Conservation (phyloP, 2,888 invertebrate species). For the Drosophila prolongata region DNA sequence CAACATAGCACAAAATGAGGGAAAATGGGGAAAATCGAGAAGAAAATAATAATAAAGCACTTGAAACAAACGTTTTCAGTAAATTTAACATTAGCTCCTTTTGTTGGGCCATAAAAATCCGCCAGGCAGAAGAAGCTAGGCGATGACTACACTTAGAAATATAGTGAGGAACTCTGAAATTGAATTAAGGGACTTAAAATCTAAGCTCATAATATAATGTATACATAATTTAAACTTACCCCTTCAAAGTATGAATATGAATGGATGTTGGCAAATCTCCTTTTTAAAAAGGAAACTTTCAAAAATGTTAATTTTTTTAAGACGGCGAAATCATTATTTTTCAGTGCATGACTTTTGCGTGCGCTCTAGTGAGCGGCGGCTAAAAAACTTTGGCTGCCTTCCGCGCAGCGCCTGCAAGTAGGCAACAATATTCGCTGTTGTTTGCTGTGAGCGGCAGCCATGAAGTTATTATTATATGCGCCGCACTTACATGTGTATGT, state of each 20-base stretch:
- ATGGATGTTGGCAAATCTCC: no score
- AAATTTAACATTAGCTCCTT: slow-evolving; percentile 79
- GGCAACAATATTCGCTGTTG: slow-evolving; percentile 71
- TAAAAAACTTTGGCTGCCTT: slow-evolving; percentile 63
- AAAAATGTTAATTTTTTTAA: no score
- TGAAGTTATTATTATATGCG: slow-evolving; percentile 52
- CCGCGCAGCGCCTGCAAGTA: slow-evolving; percentile 67
- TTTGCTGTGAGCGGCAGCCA: slow-evolving; percentile 54
- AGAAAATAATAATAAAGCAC: slow-evolving; percentile 77
- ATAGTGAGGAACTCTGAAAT: no score
- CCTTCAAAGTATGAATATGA: no score
- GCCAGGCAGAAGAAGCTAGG: slow-evolving; percentile 27
- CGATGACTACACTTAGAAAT: slow-evolving; percentile 6
- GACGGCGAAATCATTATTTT: background rate
- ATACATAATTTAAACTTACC: no score
- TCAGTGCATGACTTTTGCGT: slow-evolving; percentile 43
- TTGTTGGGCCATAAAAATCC: slow-evolving; percentile 70
- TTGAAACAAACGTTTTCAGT: slow-evolving; percentile 81
- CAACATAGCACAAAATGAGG: slow-evolving; percentile 2
- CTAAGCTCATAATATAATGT: no score
- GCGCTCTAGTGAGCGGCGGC: slow-evolving; percentile 21
- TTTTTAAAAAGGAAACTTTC: background rate
- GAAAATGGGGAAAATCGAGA: slow-evolving; percentile 43
- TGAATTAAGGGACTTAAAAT: no score
- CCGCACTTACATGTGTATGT: slow-evolving; percentile 43